Evolutionary conservation across 2,888 invertebrate genomes (phyloP), one percentile per base, ranked within the genome.

Genomic region (Hipparchia semele): DNA sequence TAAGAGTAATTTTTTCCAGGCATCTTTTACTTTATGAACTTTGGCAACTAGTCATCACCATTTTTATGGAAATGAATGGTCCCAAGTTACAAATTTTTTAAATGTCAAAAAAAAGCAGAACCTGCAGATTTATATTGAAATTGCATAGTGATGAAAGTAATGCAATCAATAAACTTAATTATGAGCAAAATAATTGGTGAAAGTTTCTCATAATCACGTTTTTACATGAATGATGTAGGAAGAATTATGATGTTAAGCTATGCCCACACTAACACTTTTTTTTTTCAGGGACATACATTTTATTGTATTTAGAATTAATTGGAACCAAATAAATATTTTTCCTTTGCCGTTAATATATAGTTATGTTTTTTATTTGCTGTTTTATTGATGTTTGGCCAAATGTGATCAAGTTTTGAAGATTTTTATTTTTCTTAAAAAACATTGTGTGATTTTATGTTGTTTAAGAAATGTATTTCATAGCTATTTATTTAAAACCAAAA

Each of bases 161-260:
- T 58, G 56, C 56, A 67, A 67, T 45, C 58, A 58, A 67, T 58
- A 46, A 13, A 23, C 46, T 67, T 58, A 45, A 23, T 67, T 13
- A 58, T 58, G 45, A 58, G 56, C 45, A 6, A 67, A 23, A 58
- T 58, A 58, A 68, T 68, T 49, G 51, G 68, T 68, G 68, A 68
- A 68, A 68, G 59, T 68, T 60, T 68, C 68, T 59, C 59, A 39
- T 53, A 65, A 65, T 53, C 33, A 60, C 33, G 66, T 58, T 56
- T 67, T 67, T 67, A 58, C 58, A 67, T 45, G 56, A 67, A n/a
- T 2, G 13, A 56, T 46, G 12, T 67, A 46, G 67, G 67, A 67
- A 67, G 46, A 56, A 51, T 33, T 53, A 54, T n/a, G 39, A 54
- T 66, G 39, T 66, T 54, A 64, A 64, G 64, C 13, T 64, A 64